Percentiles rank a stretch among this genome's conserved stretches.
phyloP scores from a whole-genome alignment of 2,888 invertebrate genomes.

The Euzophera pinguis region DNA sequence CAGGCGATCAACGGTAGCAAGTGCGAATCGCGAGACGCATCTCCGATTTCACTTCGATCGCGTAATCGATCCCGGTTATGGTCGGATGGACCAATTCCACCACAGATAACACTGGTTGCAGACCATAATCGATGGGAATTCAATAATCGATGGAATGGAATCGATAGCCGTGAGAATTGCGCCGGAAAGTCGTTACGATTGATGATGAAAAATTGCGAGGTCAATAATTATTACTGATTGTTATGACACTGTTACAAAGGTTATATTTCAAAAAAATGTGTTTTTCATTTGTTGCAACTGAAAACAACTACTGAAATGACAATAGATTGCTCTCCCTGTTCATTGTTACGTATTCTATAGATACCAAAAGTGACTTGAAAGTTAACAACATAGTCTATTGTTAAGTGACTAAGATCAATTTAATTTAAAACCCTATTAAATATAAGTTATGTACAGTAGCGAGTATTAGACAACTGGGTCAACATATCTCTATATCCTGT shows the following conservation, averaged over 20 bases:
- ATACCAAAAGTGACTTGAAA: too few species aligned
- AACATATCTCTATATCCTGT: too few species aligned
- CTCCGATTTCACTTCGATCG: constrained; percentile 3
- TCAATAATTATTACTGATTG: background rate
- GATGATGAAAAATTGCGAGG: background rate
- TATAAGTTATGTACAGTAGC: too few species aligned
- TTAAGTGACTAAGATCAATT: too few species aligned
- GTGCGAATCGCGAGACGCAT: background rate
- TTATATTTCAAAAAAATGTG: too few species aligned
- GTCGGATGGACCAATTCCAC: constrained; percentile 7
- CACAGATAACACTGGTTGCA: background rate
- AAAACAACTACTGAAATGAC: background rate
- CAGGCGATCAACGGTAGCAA: background rate
- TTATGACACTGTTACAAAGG: background rate
- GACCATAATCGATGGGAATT: background rate
- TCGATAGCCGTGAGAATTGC: constrained; percentile 8
- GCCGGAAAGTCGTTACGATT: background rate
- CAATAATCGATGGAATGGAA: constrained; percentile 2
- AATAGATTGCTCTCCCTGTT: too few species aligned
- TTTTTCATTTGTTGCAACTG: background rate
- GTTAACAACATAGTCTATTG: too few species aligned
- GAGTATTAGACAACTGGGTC: too few species aligned
- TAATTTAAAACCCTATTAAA: too few species aligned
- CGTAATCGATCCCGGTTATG: constrained; percentile 10
- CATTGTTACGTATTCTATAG: too few species aligned